Conservation (phyloP, 2,888 invertebrate species). For the Myopa tessellatipennis region DNA sequence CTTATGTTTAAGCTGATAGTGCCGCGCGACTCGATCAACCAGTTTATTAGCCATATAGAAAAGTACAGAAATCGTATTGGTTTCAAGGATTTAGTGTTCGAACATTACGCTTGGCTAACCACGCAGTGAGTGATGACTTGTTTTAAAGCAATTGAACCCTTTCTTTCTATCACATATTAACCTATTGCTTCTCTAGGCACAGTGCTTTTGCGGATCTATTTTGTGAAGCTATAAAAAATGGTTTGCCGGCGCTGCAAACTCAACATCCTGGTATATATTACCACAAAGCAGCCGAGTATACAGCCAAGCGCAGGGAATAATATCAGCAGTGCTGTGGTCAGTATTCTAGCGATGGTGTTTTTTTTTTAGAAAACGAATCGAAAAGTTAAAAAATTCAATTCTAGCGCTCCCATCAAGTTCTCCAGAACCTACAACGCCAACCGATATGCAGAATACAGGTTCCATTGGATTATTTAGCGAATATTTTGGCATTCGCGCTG, state of each 20-base stretch:
- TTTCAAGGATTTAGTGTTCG: conserved; percentile 87
- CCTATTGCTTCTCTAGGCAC: conserved; percentile 69
- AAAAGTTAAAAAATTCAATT: conserved; percentile 16
- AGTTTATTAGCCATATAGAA: too few species aligned
- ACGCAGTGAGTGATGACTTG: conserved; percentile 79
- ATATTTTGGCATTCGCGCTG: too few species aligned
- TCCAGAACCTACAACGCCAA: conserved; percentile 53
- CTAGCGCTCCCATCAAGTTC: conserved; percentile 53
- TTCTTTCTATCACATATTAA: conserved; percentile 2
- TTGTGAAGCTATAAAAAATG: conserved; percentile 92
- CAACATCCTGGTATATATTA: conserved; percentile 98
- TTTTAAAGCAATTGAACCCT: neutral
- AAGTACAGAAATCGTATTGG: conserved; percentile 86
- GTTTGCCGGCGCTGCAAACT: conserved; percentile 92
- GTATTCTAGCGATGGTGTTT: neutral
- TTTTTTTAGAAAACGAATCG: neutral
- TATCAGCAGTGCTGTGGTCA: conserved; percentile 77
- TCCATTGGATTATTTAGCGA: too few species aligned
- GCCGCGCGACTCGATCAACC: too few species aligned
- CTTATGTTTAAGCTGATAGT: too few species aligned
- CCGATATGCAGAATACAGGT: conserved; percentile 48
- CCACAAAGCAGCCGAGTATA: conserved; percentile 92
- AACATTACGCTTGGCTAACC: conserved; percentile 95
- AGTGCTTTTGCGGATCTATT: conserved; percentile 93
- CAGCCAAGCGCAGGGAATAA: conserved; percentile 79